Conservation (phyloP, 2,797 vertebrate genomes). For the Girardinus metallicus region DNA sequence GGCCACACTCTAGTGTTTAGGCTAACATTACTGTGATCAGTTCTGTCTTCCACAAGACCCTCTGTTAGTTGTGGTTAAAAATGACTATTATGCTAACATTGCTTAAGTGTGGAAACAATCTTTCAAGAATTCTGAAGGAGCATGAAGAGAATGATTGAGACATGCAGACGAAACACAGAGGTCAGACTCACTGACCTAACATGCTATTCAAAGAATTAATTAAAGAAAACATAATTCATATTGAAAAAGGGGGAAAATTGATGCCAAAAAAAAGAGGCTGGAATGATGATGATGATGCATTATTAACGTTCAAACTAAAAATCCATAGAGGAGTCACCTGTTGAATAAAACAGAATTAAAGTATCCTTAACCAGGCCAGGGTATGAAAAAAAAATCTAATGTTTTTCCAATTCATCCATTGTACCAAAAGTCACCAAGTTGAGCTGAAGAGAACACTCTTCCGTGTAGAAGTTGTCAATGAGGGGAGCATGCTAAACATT, state of each 20-base stretch:
- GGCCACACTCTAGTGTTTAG: background rate
- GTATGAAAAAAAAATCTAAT: background rate
- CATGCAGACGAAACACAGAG: background rate
- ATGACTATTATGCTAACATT: background rate
- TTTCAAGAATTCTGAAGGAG: background rate
- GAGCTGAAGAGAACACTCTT: background rate
- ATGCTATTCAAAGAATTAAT: background rate
- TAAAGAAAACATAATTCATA: background rate
- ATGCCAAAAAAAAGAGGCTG: no score
- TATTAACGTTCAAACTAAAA: no score
- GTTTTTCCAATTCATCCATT: background rate
- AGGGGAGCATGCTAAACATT: background rate
- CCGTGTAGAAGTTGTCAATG: background rate
- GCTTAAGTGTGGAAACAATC: background rate
- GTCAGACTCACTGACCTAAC: background rate
- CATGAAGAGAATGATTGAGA: background rate
- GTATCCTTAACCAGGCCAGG: no score
- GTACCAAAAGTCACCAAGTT: background rate
- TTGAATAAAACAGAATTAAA: no score
- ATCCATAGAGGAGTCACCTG: no score
- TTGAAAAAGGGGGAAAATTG: no score
- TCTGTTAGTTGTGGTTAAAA: background rate
- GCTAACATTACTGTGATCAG: background rate
- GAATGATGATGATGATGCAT: no score
- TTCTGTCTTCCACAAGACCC: background rate